Conservation (phyloP, 2,113 vertebrate species). For the Pristiophorus japonicus region DNA sequence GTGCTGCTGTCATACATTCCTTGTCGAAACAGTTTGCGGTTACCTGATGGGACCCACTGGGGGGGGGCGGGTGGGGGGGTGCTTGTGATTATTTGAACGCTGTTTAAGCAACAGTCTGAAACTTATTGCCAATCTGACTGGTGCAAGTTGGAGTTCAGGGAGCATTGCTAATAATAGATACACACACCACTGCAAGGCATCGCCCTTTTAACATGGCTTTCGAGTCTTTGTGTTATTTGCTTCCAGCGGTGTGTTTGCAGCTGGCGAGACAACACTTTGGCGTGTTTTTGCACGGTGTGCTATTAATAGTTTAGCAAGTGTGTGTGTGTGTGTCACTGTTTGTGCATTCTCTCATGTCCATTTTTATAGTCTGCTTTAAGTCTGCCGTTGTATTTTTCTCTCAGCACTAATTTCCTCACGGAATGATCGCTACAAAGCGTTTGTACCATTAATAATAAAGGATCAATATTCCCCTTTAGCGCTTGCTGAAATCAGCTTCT, state of each 20-base stretch:
- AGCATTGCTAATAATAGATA: not conserved
- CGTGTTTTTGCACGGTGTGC: not conserved
- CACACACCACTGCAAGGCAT: not conserved
- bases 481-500: not conserved
- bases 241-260: not conserved
- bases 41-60: not conserved
- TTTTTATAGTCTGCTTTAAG: not conserved
- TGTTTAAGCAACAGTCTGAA: too few relatives aligned
- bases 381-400: not conserved
- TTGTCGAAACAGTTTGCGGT: not conserved
- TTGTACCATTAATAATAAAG: constrained; percentile 14
- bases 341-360: not conserved
- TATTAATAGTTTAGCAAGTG: not conserved
- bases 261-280: not conserved
- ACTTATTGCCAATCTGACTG: too few relatives aligned
- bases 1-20: not conserved
- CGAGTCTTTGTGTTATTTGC: not conserved
- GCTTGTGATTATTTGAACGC: too few relatives aligned
- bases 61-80: too few relatives aligned
- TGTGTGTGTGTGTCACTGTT: not conserved
- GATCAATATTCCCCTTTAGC: constrained; percentile 8
- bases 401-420: not conserved
- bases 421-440: not conserved
- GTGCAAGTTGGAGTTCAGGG: not conserved
- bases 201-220: not conserved